phyloP scores from a whole-genome alignment of 1,140 invertebrate genomes.

The Sesamia nonagrioides region DNA sequence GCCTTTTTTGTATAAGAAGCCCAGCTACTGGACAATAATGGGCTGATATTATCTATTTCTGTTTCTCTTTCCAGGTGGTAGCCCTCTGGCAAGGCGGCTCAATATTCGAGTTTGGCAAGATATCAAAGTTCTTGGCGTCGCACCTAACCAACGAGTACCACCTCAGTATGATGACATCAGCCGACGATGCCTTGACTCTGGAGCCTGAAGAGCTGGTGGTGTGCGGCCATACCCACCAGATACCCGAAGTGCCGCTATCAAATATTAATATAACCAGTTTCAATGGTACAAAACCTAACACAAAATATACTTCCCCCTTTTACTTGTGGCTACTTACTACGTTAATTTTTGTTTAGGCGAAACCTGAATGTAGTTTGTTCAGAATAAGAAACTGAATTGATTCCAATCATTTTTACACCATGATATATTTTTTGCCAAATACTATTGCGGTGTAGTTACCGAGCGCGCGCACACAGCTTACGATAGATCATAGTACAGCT shows the following conservation, averaged over 20 bases:
- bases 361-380: no score
- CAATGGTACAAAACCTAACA: constrained; percentile 60
- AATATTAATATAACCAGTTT: constrained; percentile 75
- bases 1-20: background rate
- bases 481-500: no score
- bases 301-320: no score
- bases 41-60: background rate
- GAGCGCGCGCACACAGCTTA: no score
- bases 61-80: constrained; percentile 66
- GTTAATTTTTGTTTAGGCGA: no score
- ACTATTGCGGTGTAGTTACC: no score
- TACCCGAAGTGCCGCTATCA: constrained; percentile 75
- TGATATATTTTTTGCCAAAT: no score
- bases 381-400: no score
- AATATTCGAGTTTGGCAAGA: constrained; percentile 69
- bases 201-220: constrained; percentile 76
- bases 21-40: background rate
- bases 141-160: constrained; percentile 63
- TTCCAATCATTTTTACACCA: no score
- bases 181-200: constrained; percentile 71
- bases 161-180: constrained; percentile 70
- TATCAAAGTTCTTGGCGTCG: constrained; percentile 67
- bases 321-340: no score
- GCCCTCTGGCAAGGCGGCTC: constrained; percentile 78
- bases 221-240: constrained; percentile 68